These are phyloP conservation scores for Forpus xanthops DNA, from an alignment of 2,797 vertebrate species.

Conservation along the genomic window DNA sequence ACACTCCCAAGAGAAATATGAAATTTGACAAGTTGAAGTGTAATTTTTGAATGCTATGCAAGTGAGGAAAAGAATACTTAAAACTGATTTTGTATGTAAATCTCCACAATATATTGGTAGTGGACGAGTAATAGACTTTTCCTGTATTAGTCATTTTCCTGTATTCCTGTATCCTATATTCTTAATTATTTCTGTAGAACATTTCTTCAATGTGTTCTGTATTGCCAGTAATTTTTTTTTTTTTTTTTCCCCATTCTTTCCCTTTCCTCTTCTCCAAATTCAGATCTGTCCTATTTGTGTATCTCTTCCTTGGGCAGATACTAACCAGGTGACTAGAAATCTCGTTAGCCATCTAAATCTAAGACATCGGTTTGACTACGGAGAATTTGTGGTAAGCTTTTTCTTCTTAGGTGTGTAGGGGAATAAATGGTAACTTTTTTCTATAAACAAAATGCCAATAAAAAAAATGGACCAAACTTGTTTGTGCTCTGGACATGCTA, in stretches of 20 bases:
- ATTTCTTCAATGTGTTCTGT: neutral
- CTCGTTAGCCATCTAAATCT: slow-evolving; percentile 81
- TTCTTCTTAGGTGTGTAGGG: neutral
- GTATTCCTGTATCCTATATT: neutral
- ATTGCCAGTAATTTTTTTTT: neutral
- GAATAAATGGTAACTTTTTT: neutral
- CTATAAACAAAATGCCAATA: neutral
- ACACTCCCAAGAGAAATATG: neutral
- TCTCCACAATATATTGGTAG: neutral
- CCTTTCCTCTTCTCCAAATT: slow-evolving; percentile 23
- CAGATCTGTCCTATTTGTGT: slow-evolving; percentile 84
- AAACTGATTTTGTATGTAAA: neutral
- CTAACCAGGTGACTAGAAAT: slow-evolving; percentile 80
- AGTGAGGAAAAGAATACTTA: neutral
- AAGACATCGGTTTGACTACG: slow-evolving; percentile 81
- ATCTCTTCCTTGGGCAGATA: slow-evolving; percentile 81
- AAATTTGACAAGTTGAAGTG: neutral
- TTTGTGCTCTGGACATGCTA: neutral
- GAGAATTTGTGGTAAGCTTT: slow-evolving; percentile 81
- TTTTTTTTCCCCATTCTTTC: neutral
- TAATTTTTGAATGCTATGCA: neutral
- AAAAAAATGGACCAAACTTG: neutral
- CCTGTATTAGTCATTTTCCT: neutral
- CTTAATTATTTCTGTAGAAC: neutral
- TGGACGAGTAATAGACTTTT: neutral